phyloP scores from a whole-genome alignment of 1,140 invertebrate species.

The Drosophila subobscura region DNA sequence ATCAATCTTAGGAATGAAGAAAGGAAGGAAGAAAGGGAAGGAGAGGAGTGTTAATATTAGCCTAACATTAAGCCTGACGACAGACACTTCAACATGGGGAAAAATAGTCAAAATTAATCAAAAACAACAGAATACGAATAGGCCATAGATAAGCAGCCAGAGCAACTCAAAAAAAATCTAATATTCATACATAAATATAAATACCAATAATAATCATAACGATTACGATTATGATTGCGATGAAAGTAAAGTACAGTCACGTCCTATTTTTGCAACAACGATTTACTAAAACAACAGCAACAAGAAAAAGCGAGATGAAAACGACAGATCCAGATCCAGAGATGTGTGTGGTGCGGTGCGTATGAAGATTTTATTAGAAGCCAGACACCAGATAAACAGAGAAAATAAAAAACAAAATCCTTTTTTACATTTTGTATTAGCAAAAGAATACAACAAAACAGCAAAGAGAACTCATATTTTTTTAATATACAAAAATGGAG shows the following conservation, averaged over 20 bases:
- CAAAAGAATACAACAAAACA: constrained; percentile 45
- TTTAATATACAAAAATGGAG: constrained; percentile 66
- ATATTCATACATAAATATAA: constrained; percentile 35
- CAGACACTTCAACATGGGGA: constrained; percentile 53
- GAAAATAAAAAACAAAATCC: constrained; percentile 65
- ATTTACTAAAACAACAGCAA: constrained; percentile 70
- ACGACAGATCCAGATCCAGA: constrained; percentile 16
- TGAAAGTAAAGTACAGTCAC: constrained; percentile 80
- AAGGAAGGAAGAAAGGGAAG: constrained; percentile 38
- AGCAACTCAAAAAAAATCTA: constrained; percentile 50
- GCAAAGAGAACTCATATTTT: constrained; percentile 68
- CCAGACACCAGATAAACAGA: constrained; percentile 21
- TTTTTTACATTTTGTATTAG: constrained; percentile 80
- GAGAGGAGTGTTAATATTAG: constrained; percentile 62
- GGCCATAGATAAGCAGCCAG: constrained; percentile 59
- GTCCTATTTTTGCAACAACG: constrained; percentile 84
- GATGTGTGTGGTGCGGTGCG: constrained; percentile 4
- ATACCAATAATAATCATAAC: constrained; percentile 20
- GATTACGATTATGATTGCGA: constrained; percentile 31
- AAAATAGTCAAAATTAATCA: constrained; percentile 79
- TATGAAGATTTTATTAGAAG: constrained; percentile 60
- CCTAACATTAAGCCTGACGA: constrained; percentile 52
- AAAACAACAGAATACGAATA: constrained; percentile 60
- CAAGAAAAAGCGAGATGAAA: constrained; percentile 29
- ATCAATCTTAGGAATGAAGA: constrained; percentile 25